Base-by-base conservation (phyloP, 2,888 invertebrate genomes). In the Drosophila nr. medialis region DNA sequence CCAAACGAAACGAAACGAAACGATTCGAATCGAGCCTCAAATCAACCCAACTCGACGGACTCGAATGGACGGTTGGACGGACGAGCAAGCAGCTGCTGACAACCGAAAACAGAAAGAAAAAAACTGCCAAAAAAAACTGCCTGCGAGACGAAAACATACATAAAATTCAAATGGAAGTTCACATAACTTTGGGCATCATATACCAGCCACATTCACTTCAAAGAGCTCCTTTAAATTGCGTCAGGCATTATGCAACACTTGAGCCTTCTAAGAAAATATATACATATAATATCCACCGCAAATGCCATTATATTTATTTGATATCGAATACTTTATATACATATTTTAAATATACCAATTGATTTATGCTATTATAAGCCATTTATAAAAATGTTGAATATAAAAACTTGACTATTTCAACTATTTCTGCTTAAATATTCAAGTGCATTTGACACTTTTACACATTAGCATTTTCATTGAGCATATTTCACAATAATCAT, bases 21-120 rank as follows among this genome's bases (percentile, higher is more conserved):
- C 38, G 27, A 58, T 71, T 48, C 64, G 48, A 66, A 64, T 32
- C 53, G 58, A 59, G 70, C 82, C 87, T 75, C 77, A 87, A 87
- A 82, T 76, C 85, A 79, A 81, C 65, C 76, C 72, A 76, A 59
- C 68, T 66, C 61, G 63, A 54, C 24, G 61, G 15, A 45, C 24
- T 32, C 32, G 32, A 32, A 32, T 32, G 24, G 61, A 64, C 55
- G 66, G 63, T 53, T 51, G 38, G 49, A 51, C 29, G 10, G 30
- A 70, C 30, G n/a, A n/a, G 36, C 34, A 15, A 36, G 29, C 58
- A 59, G 51, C 42, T 54, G 45, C n/a, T 38, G 45, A 45, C 45
- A 45, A 24, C 45, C 15, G 15, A 24, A 45, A 45, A 15, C 21
- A 45, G 24, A 2, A 45, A 21, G 2, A 7, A 36, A 36, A 36